These are phyloP conservation scores for Crotalus viridis DNA, from an alignment of 2,113 vertebrate species.

Conservation along the genomic window DNA sequence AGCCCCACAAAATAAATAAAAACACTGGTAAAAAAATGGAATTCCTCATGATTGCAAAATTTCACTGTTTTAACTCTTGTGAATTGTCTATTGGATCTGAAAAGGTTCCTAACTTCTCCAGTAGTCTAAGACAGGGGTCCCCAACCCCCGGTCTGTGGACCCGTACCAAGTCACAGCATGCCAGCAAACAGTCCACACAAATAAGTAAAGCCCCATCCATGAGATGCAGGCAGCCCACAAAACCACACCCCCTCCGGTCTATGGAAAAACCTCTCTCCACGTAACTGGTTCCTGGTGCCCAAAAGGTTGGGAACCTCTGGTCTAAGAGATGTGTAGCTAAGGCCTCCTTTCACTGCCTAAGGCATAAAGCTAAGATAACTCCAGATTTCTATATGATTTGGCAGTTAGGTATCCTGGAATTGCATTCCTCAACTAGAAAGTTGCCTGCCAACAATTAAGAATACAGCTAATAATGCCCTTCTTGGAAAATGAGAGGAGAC, in stretches of 20 bases:
- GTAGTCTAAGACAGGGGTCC: background rate
- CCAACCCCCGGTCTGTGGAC: too few relatives aligned
- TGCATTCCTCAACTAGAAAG: background rate
- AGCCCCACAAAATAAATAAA: background rate
- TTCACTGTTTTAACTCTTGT: background rate
- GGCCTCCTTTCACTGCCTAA: background rate
- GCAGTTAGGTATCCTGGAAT: background rate
- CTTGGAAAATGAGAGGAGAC: background rate
- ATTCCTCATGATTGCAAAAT: background rate
- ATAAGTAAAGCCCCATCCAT: too few relatives aligned
- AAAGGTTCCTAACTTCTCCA: background rate
- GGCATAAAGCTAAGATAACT: background rate
- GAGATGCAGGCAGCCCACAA: too few relatives aligned
- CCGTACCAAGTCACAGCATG: rapidly evolving
- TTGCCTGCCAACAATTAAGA: background rate
- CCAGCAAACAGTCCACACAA: too few relatives aligned
- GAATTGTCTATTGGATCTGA: background rate
- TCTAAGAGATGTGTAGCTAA: background rate
- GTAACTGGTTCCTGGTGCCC: too few relatives aligned
- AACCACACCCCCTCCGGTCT: too few relatives aligned
- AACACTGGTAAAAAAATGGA: background rate
- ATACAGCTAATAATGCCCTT: background rate
- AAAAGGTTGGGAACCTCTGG: too few relatives aligned
- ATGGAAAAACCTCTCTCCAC: too few relatives aligned
- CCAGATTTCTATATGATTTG: background rate